Evolutionary conservation across 2,797 vertebrate species (phyloP).

Genomic region (Hyperoplus lanceolatus): DNA sequence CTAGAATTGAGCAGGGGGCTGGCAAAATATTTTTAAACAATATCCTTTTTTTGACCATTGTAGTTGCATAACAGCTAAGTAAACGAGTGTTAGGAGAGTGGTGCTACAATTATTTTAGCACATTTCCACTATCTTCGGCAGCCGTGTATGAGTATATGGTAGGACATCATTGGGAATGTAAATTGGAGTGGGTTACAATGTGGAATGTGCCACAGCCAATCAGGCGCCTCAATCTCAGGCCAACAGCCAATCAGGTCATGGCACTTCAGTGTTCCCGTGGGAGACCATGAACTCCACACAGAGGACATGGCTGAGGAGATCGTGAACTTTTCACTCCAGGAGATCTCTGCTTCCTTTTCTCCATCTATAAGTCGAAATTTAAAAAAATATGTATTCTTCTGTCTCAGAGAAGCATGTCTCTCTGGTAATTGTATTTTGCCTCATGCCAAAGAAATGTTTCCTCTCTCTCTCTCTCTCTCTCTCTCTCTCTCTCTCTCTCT

Average conservation of each 20-base stretch:
- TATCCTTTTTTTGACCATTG: conserved; percentile 9
- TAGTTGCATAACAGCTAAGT: conserved; percentile 2
- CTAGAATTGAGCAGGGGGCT: conserved; percentile 39
- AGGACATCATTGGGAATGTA: conserved; percentile 69
- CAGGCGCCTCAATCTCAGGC: conserved; percentile 77
- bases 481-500: conserved; percentile 38
- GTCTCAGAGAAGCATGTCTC: conserved; percentile 64
- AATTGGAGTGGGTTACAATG: conserved; percentile 64
- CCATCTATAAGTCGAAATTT: conserved; percentile 50
- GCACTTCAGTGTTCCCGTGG: conserved; percentile 64
- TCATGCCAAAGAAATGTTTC: conserved; percentile 79
- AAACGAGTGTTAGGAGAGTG: background rate
- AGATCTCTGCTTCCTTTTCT: conserved; percentile 72
- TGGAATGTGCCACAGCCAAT: conserved; percentile 82
- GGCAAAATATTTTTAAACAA: conserved; percentile 34
- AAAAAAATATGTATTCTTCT: conserved; percentile 36
- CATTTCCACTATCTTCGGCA: conserved; percentile 53
- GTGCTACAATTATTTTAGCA: conserved; percentile 43
- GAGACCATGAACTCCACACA: conserved; percentile 75
- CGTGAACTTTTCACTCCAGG: conserved; percentile 82
- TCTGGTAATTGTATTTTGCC: conserved; percentile 75
- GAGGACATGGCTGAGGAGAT: conserved; percentile 78
- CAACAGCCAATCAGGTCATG: conserved; percentile 82
- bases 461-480: conserved; percentile 54
- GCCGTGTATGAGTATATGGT: conserved; percentile 61